Percentiles rank a stretch among this genome's conserved stretches.
These are phyloP conservation scores for Balearica regulorum DNA, from an alignment of 2,797 vertebrate genomes.

Conservation along the genomic window DNA sequence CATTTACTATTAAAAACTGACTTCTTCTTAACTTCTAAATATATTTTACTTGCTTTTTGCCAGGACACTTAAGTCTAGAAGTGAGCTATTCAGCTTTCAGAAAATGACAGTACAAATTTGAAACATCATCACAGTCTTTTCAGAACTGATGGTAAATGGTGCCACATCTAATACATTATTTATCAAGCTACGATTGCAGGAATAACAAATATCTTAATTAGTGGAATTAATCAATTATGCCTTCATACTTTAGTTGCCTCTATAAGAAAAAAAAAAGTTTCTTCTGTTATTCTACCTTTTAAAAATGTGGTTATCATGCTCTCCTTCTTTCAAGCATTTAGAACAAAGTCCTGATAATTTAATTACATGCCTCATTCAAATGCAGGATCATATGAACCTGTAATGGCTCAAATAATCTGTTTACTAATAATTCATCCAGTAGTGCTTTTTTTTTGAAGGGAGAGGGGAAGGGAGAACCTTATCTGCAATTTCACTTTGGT, in stretches of 20 bases:
- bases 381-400: constrained; percentile 56
- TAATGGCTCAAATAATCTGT: constrained; percentile 69
- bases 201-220: constrained; percentile 67
- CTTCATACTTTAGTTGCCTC: constrained; percentile 47
- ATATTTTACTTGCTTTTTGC: not conserved
- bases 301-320: constrained; percentile 51
- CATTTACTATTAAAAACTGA: not conserved
- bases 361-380: constrained; percentile 67
- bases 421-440: constrained; percentile 66
- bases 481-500: constrained; percentile 67
- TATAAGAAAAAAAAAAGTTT: constrained; percentile 26
- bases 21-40: not conserved
- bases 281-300: constrained; percentile 38
- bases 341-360: constrained; percentile 62
- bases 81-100: not conserved
- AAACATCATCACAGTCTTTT: constrained; percentile 1
- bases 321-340: constrained; percentile 52
- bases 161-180: constrained; percentile 43
- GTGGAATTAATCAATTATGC: constrained; percentile 55
- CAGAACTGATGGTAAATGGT: constrained; percentile 6
- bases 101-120: constrained; percentile 12
- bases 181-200: constrained; percentile 34
- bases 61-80: not conserved
- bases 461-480: constrained; percentile 57
- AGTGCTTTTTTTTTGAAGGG: constrained; percentile 15